Base-by-base conservation (phyloP, 2,113 vertebrate species). In the Spea multiplicata region DNA sequence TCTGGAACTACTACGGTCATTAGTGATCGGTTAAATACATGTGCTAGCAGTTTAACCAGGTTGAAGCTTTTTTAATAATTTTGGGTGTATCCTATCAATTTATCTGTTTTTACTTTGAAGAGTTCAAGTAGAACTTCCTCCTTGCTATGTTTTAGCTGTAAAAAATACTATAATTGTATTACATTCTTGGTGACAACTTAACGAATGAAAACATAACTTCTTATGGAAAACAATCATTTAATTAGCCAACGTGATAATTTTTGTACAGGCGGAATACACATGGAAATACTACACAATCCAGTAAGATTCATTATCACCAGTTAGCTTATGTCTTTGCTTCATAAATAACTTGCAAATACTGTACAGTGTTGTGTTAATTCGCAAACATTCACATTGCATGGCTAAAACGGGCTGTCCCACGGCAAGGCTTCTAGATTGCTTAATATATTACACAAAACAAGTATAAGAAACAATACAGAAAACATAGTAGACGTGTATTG, bases 261-360 rank as follows among this genome's bases (percentile, higher is more conserved):
- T 61, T 74, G 7, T 68, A 74, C 78, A 73, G 12, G 65, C 44
- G 45, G 52, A 68, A 80, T 62, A 71, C 65, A 74, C 50, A 57
- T 61, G 71, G 66, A 68, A 67, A 68, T 64, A 73, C 6, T 48
- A 71, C 45, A 73, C 62, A 59, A 6, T 8, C 14, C 44, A 73
- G 48, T 47, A 59, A 9, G 4, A 13, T 13, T 59, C 9, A 12
- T 52, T 52, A 7, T 30, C 30, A 30, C 30, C 30, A 30, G 1
- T 30, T 30, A 30, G 30, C 30, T 30, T 2, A 2, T 30, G 30
- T 52, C 6, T 10, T 52, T 52, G 9, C 50, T 52, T 59, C 55
- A 59, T 59, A 12, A 59, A 59, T 59, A 4, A 52, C 9, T 52
- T 59, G 55, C 6, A 59, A 13, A 13, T 59, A 12, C 10, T 59